Evolutionary conservation across 2,113 vertebrate species (phyloP).

Genomic region (Pipa parva): DNA sequence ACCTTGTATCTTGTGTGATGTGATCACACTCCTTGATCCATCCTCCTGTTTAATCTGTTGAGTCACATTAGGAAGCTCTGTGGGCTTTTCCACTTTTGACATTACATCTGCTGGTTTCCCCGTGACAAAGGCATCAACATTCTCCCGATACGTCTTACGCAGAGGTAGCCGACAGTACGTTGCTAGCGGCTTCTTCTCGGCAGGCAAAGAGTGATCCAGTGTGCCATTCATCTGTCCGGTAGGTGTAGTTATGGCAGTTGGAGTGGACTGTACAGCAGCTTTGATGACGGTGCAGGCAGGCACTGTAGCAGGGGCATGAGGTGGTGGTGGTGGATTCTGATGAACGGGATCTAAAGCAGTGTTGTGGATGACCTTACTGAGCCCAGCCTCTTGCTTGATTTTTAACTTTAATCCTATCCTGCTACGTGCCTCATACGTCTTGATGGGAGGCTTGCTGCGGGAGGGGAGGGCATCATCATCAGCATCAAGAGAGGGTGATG

Average conservation of each 20-base stretch:
- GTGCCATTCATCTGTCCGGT: constrained; percentile 78
- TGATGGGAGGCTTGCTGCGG: constrained; percentile 82
- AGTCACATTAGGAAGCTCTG: not conserved
- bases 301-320: constrained; percentile 16
- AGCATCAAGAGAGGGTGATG: constrained; percentile 59
- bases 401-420: constrained; percentile 88
- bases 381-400: constrained; percentile 90
- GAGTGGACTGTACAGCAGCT: constrained; percentile 35
- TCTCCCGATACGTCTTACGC: constrained; percentile 84
- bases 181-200: constrained; percentile 55
- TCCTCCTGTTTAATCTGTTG: constrained; percentile 50
- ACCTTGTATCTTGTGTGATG: constrained; percentile 40
- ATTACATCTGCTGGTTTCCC: not conserved
- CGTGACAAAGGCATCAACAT: constrained; percentile 53
- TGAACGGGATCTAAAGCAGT: constrained; percentile 85
- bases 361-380: constrained; percentile 91
- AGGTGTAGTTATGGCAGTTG: constrained; percentile 38
- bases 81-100: not conserved
- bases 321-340: constrained; percentile 50
- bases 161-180: constrained; percentile 78
- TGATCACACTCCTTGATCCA: constrained; percentile 29
- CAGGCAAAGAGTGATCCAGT: constrained; percentile 64
- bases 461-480: constrained; percentile 80
- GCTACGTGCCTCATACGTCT: constrained; percentile 88
- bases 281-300: constrained; percentile 38